Conservation (phyloP, 2,113 vertebrate genomes). For the Ancistrus triradiatus region DNA sequence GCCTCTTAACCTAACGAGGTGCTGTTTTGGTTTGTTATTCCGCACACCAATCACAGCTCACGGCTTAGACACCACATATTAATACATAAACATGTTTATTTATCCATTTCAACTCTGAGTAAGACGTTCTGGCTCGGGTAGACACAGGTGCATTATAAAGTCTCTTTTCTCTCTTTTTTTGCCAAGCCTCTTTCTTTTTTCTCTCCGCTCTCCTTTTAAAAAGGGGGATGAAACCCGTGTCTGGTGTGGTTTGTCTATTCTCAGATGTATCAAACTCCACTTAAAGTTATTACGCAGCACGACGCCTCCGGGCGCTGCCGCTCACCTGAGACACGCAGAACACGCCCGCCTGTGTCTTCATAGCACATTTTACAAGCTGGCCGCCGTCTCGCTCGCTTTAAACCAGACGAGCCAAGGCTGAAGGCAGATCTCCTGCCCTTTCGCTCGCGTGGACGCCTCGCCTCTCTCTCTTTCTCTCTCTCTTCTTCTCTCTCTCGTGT, state of each 20-base stretch:
- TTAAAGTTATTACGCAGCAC: conserved; percentile 37
- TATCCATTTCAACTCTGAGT: no score
- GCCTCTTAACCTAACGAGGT: no score
- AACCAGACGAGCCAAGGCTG: not conserved
- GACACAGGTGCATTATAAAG: conserved; percentile 28
- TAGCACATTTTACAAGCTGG: not conserved
- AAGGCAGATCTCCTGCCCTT: no score
- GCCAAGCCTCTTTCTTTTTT: no score
- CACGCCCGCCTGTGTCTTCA: not conserved
- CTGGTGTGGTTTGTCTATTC: conserved; percentile 45
- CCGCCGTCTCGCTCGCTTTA: not conserved
- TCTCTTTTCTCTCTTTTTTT: conserved; percentile 10
- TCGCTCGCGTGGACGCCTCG: no score
- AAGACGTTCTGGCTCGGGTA: not conserved
- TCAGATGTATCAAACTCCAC: conserved; percentile 43
- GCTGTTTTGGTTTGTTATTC: no score
- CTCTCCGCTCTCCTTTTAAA: conserved; percentile 25
- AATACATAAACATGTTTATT: no score
- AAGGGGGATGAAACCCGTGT: conserved; percentile 31
- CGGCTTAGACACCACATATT: no score
- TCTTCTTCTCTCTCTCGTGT: no score
- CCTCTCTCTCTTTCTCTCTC: no score
- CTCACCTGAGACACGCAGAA: conserved; percentile 16
- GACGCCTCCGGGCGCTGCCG: conserved; percentile 33
- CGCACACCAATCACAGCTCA: no score